Percentiles rank a stretch among this genome's conserved stretches.
Conservation (phyloP, 2,113 vertebrate genomes). For the Glareola pratincola region DNA sequence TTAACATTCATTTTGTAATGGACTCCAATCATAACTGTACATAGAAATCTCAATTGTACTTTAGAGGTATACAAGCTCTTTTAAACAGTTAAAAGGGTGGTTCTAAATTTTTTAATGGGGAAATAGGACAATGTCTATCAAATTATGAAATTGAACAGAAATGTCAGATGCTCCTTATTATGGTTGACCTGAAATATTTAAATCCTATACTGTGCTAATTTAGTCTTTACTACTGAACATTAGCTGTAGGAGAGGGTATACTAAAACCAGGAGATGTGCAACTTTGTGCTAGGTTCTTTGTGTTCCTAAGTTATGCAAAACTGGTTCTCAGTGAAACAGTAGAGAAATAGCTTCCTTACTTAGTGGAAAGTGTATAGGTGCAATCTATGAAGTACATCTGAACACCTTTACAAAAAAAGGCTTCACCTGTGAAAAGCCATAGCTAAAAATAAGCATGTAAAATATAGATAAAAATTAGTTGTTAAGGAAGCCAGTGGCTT, state of each 20-base stretch:
- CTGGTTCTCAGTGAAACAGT: not conserved
- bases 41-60: not conserved
- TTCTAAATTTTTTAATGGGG: not conserved
- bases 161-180: not conserved
- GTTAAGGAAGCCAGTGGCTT: not conserved
- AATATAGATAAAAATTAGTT: not conserved
- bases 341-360: not conserved
- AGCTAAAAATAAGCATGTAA: not conserved
- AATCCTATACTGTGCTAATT: not conserved
- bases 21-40: not conserved
- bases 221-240: not conserved
- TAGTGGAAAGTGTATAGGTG: not conserved
- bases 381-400: not conserved
- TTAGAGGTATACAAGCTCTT: not conserved
- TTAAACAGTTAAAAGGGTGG: not conserved
- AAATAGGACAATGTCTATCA: not conserved
- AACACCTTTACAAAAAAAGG: not conserved
- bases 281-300: not conserved
- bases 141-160: not conserved
- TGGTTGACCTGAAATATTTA: not conserved
- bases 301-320: not conserved
- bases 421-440: not conserved
- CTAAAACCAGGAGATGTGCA: not conserved
- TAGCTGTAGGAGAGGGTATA: not conserved
- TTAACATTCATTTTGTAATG: not conserved